A percentile compares a stretch with the other conserved stretches of the same genome.
phyloP scores from a whole-genome alignment of 2,797 vertebrate species.

The Gambusia yucatana region DNA sequence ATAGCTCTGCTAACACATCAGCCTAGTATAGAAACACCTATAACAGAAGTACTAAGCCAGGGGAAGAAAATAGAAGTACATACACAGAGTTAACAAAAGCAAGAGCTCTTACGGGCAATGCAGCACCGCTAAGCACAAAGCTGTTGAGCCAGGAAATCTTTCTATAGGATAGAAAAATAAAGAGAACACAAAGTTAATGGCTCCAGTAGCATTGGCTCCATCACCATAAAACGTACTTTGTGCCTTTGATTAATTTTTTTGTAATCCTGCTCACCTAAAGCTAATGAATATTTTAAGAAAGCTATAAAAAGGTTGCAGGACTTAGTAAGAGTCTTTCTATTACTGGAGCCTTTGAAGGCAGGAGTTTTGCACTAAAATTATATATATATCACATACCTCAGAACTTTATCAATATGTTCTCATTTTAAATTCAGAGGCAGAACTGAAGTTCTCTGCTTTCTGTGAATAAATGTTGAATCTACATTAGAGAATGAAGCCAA shows the following conservation, averaged over 20 bases:
- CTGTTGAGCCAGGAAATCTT: neutral
- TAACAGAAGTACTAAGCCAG: neutral
- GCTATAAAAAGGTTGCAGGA: neutral
- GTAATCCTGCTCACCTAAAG: constrained; percentile 21
- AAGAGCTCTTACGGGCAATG: neutral
- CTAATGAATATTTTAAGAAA: constrained; percentile 23
- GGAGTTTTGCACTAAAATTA: neutral
- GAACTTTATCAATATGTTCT: neutral
- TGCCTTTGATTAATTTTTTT: constrained; percentile 5
- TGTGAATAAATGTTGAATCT: neutral
- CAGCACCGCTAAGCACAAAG: neutral
- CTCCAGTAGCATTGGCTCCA: too few species aligned
- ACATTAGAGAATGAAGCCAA: neutral
- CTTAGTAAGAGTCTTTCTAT: neutral
- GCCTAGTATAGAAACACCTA: neutral
- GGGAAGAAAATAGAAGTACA: neutral
- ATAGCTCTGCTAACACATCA: neutral
- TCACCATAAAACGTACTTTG: constrained; percentile 1
- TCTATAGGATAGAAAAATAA: neutral
- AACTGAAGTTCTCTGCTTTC: neutral
- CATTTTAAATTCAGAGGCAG: neutral
- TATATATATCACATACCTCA: neutral
- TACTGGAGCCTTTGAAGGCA: neutral
- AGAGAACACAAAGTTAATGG: neutral
- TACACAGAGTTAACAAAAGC: neutral